A percentile compares a stretch with the other conserved stretches of the same genome.
Evolutionary conservation across 2,113 vertebrate genomes (phyloP).

Genomic region (Elanus axillaris): DNA sequence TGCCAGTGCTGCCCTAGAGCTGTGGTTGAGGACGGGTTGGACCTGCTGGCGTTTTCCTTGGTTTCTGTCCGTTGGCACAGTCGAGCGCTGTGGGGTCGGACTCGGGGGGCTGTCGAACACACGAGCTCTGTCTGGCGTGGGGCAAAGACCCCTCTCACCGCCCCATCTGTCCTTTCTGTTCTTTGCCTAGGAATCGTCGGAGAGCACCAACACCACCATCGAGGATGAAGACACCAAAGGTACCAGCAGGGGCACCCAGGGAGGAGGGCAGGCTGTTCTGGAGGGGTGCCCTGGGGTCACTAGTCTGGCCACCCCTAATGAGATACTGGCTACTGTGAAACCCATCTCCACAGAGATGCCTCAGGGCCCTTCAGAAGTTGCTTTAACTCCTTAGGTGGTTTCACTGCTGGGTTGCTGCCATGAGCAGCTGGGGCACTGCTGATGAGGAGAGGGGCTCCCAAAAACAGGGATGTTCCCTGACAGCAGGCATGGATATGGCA

Average conservation of each 20-base stretch:
- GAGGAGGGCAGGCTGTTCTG: not conserved
- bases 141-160: constrained; percentile 27
- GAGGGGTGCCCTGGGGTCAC: not conserved
- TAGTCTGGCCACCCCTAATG: not conserved
- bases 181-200: constrained; percentile 90
- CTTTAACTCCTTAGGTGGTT: not conserved
- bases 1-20: constrained; percentile 43
- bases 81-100: constrained; percentile 47
- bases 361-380: not conserved
- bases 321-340: not conserved
- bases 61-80: constrained; percentile 48
- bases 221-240: constrained; percentile 98
- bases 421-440: not conserved
- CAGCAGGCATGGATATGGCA: not conserved
- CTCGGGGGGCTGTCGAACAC: constrained; percentile 42
- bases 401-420: not conserved
- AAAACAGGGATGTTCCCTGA: not conserved
- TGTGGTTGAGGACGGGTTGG: constrained; percentile 46
- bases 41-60: constrained; percentile 53
- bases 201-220: constrained; percentile 97
- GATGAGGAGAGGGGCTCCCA: not conserved
- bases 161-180: constrained; percentile 44
- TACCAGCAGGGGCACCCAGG: not conserved
- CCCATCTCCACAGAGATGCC: not conserved
- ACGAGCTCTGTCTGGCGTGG: not conserved